These are phyloP conservation scores for Zaprionus lineosus DNA, from an alignment of 2,888 invertebrate species.

Conservation along the genomic window DNA sequence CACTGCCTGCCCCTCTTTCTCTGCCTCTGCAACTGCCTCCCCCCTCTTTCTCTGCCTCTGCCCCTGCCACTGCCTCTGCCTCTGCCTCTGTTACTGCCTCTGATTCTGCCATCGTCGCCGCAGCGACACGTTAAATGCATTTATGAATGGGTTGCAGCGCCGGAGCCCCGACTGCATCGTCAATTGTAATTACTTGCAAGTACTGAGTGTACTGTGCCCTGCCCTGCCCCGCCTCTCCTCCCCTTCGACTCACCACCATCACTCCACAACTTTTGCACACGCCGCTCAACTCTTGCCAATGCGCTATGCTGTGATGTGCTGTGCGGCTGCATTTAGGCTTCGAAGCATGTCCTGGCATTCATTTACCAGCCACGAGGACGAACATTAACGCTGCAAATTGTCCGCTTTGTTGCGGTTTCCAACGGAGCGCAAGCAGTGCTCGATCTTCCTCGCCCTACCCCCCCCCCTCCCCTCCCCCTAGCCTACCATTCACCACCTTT, in stretches of 20 bases:
- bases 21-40: no score
- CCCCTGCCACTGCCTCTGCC: background rate
- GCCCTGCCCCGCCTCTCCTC: slow-evolving; percentile 6
- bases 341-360: slow-evolving; percentile 54
- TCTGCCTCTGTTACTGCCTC: background rate
- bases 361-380: slow-evolving; percentile 51
- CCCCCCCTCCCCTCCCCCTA: background rate
- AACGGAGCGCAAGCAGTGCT: slow-evolving; percentile 29
- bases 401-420: slow-evolving; percentile 70
- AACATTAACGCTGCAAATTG: slow-evolving; percentile 75
- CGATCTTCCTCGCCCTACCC: background rate
- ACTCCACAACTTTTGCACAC: no score
- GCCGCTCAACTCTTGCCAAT: no score
- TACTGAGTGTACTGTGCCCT: slow-evolving; percentile 14
- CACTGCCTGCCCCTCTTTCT: no score
- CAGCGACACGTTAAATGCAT: slow-evolving; percentile 78
- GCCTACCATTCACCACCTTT: background rate
- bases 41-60: no score
- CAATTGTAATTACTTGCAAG: slow-evolving; percentile 78
- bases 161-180: slow-evolving; percentile 46
- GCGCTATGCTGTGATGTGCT: no score
- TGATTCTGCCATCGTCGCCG: slow-evolving; percentile 27
- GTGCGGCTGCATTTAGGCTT: slow-evolving; percentile 41
- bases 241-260: no score
- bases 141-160: slow-evolving; percentile 68